These are phyloP conservation scores for Carterocephalus palaemon DNA, from an alignment of 2,888 invertebrate genomes.

Conservation along the genomic window DNA sequence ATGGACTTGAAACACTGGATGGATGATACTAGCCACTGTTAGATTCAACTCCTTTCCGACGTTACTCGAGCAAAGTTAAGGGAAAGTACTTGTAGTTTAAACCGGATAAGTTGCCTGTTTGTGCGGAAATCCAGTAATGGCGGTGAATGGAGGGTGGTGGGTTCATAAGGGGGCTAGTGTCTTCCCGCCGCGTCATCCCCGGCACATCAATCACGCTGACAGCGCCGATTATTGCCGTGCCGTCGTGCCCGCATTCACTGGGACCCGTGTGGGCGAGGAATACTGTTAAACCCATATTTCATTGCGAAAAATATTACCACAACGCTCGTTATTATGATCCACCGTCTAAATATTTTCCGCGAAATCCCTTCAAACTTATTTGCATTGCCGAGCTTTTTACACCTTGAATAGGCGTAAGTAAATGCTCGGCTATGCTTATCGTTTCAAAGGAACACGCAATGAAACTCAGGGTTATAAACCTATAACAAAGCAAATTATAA, in stretches of 20 bases:
- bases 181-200: constrained; percentile 58
- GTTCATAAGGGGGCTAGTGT: constrained; percentile 36
- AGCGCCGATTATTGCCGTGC: constrained; percentile 58
- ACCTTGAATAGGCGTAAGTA: background rate
- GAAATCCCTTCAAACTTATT: constrained; percentile 8
- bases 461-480: no score
- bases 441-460: no score
- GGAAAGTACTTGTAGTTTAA: no score
- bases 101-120: no score
- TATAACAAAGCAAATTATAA: no score
- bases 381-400: constrained; percentile 1
- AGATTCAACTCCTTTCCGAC: no score
- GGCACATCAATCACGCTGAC: constrained; percentile 67
- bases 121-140: no score
- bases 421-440: no score
- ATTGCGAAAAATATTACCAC: constrained; percentile 27
- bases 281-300: constrained; percentile 41
- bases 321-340: constrained; percentile 16
- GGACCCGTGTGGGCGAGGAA: constrained; percentile 44
- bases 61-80: no score
- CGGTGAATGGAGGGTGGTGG: constrained; percentile 34
- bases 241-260: constrained; percentile 48
- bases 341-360: constrained; percentile 12
- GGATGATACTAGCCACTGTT: no score
- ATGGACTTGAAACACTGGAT: no score